Percentiles rank a stretch among this genome's conserved stretches.
Conservation (phyloP, 2,113 vertebrate species). For the Lethenteron reissneri region DNA sequence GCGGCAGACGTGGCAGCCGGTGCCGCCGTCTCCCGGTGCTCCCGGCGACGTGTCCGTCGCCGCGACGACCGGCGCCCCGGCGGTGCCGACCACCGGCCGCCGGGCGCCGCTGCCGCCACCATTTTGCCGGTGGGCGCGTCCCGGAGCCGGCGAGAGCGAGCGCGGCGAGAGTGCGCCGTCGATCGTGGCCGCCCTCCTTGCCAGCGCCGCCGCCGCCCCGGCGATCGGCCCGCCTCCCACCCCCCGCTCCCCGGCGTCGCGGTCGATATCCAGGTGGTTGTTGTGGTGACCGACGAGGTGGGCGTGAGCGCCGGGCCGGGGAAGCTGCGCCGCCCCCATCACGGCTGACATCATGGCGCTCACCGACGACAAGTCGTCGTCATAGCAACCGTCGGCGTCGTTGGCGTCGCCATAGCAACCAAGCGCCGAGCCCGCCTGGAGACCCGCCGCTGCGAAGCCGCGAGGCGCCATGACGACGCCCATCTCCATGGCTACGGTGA, state of each 20-base stretch:
- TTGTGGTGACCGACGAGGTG: too few species aligned
- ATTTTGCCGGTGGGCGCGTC: not conserved
- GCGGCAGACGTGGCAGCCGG: conserved; percentile 79
- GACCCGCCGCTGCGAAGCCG: too few species aligned
- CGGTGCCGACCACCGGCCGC: not conserved
- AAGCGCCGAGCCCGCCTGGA: too few species aligned
- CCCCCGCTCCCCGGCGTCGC: too few species aligned
- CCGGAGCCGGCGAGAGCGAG: not conserved
- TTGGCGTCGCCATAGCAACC: too few species aligned
- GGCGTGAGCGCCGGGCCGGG: conserved; percentile 31
- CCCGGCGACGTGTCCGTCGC: not conserved
- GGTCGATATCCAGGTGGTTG: too few species aligned
- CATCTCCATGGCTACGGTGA: too few species aligned
- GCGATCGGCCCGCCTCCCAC: too few species aligned
- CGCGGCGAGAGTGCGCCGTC: not conserved
- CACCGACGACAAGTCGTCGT: conserved; percentile 48
- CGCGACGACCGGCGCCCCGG: not conserved
- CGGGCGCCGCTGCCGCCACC: not conserved
- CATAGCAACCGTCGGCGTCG: conserved; percentile 18
- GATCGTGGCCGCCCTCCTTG: not conserved
- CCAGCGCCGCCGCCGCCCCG: not conserved
- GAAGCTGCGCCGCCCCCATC: conserved; percentile 46
- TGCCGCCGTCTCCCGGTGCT: not conserved
- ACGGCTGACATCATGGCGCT: conserved; percentile 67
- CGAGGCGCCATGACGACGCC: too few species aligned